Conservation (phyloP, 1,140 invertebrate genomes). For the Drosophila miranda region DNA sequence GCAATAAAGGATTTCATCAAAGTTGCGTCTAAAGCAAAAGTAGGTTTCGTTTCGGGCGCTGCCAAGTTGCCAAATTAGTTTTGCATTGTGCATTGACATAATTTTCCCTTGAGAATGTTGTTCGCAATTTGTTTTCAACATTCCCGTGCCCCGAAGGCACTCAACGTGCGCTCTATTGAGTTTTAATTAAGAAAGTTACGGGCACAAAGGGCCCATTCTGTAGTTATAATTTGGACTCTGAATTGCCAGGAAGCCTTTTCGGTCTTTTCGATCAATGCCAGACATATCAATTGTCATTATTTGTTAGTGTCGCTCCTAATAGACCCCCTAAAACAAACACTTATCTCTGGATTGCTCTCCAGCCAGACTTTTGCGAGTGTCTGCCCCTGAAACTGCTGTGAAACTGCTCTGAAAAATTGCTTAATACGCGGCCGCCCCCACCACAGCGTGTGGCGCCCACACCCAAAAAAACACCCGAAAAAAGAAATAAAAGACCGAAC, state of each 20-base stretch:
- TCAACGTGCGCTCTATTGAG: constrained; percentile 52
- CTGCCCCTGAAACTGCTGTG: constrained; percentile 58
- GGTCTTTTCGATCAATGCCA: constrained; percentile 52
- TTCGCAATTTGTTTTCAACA: constrained; percentile 53
- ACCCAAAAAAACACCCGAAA: constrained; percentile 8
- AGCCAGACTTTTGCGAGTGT: neutral
- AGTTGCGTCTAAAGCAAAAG: constrained; percentile 12
- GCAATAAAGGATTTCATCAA: constrained; percentile 36
- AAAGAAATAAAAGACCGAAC: constrained; percentile 1
- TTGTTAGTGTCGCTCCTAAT: constrained; percentile 54
- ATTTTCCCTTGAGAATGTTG: constrained; percentile 42
- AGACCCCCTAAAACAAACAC: constrained; percentile 40
- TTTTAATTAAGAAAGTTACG: constrained; percentile 78
- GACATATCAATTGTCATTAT: constrained; percentile 69
- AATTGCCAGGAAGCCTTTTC: constrained; percentile 14
- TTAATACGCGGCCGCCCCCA: constrained; percentile 42
- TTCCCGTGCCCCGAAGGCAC: constrained; percentile 49
- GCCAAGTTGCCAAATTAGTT: constrained; percentile 50
- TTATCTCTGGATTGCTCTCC: neutral
- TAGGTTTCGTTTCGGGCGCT: constrained; percentile 7
- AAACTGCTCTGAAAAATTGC: constrained; percentile 61
- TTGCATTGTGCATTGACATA: constrained; percentile 59
- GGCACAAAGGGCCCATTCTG: constrained; percentile 35
- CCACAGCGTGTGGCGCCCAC: constrained; percentile 5
- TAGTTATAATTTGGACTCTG: constrained; percentile 62